These are phyloP conservation scores for Pica pica DNA, from an alignment of 2,113 vertebrate genomes.

Conservation along the genomic window DNA sequence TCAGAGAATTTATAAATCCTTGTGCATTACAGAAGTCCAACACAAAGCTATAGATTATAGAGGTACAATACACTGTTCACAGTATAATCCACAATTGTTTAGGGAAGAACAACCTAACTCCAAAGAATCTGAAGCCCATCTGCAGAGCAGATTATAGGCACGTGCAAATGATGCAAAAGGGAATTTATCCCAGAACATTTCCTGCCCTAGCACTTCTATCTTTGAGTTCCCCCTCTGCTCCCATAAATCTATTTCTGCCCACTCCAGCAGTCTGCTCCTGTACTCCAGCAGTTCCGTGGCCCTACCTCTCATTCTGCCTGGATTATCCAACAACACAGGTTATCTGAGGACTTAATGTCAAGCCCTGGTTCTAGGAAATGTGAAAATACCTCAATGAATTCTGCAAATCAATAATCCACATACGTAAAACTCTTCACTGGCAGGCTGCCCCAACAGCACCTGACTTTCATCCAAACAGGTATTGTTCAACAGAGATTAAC, in stretches of 20 bases:
- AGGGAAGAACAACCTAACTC: neutral
- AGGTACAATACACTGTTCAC: neutral
- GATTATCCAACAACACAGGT: neutral
- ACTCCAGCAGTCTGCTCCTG: neutral
- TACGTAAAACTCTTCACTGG: neutral
- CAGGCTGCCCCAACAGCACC: neutral
- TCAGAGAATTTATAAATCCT: neutral
- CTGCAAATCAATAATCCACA: neutral
- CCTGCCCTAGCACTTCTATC: neutral
- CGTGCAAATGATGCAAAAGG: neutral
- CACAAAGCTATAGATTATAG: neutral
- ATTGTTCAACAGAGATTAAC: neutral
- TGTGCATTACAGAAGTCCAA: neutral
- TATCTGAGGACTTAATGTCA: neutral
- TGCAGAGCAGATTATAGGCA: neutral
- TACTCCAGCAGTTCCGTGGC: neutral
- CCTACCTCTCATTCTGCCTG: neutral
- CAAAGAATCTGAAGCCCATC: neutral
- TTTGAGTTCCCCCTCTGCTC: neutral
- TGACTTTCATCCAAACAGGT: neutral
- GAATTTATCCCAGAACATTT: neutral
- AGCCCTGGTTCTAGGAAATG: neutral
- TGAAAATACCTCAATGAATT: neutral
- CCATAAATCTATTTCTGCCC: neutral
- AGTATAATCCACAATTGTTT: neutral